Conservation (phyloP, 2,113 vertebrate species). For the Amblyopsis rosae region DNA sequence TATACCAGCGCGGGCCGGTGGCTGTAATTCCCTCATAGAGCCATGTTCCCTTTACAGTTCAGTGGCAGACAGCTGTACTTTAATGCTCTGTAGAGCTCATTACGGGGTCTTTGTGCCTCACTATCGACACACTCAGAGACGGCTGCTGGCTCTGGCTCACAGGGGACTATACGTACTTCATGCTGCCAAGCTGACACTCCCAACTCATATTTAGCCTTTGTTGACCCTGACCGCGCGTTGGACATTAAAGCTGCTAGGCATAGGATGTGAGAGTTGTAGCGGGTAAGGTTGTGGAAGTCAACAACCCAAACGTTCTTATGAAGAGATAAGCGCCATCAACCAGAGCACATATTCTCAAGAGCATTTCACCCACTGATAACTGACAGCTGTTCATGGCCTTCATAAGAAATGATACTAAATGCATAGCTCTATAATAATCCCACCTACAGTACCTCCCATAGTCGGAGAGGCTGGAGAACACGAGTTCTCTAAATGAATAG, state of each 20-base stretch:
- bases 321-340: no score
- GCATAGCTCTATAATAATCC: no score
- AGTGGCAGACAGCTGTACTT: constrained; percentile 33
- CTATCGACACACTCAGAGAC: constrained; percentile 20
- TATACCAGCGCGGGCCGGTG: constrained; percentile 9
- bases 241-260: constrained; percentile 23
- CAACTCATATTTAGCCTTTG: constrained; percentile 18
- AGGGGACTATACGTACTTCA: constrained; percentile 33
- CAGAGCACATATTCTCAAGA: no score
- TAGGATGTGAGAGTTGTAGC: no score
- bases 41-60: constrained; percentile 31
- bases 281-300: no score
- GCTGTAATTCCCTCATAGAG: constrained; percentile 46
- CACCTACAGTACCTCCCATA: no score
- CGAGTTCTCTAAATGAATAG: constrained; percentile 19
- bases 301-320: no score
- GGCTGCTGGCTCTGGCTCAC: constrained; percentile 23
- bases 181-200: constrained; percentile 1
- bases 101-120: constrained; percentile 46
- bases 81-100: constrained; percentile 51
- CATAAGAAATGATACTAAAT: no score
- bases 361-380: no score
- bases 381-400: no score
- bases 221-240: constrained; percentile 35
- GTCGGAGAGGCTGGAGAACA: neutral